Conservation (phyloP, 2,888 invertebrate species). For the Cenopis cana region DNA sequence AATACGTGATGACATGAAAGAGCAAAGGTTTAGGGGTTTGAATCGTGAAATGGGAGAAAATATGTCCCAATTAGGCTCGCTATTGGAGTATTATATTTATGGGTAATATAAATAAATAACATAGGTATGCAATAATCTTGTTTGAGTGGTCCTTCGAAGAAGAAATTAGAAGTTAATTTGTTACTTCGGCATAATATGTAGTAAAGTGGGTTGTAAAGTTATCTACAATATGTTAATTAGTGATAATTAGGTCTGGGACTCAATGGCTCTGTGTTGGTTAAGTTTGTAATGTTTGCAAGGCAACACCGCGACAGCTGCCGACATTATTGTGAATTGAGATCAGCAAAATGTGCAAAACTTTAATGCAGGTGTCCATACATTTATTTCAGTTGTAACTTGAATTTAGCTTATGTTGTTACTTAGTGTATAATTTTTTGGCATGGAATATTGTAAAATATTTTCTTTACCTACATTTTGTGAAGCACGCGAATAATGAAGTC, state of each 20-base stretch:
- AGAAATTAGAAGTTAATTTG: neutral
- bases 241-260: neutral
- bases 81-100: neutral
- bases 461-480: neutral
- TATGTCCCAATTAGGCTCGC: neutral
- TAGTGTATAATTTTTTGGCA: too few relatives aligned
- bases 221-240: neutral
- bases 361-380: neutral
- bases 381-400: neutral
- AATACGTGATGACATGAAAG: constrained; percentile 35
- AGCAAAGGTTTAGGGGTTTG: constrained; percentile 19
- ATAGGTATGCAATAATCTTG: too few relatives aligned
- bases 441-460: neutral
- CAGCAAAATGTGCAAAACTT: neutral
- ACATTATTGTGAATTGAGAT: neutral
- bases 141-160: neutral
- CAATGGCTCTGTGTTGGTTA: neutral
- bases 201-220: neutral
- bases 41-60: constrained; percentile 18
- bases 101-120: too few relatives aligned
- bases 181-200: neutral
- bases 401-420: neutral
- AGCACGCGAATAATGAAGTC: neutral
- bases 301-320: neutral
- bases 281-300: constrained; percentile 2